phyloP scores from a whole-genome alignment of 2,113 vertebrate genomes.

The Gracilinanus agilis region DNA sequence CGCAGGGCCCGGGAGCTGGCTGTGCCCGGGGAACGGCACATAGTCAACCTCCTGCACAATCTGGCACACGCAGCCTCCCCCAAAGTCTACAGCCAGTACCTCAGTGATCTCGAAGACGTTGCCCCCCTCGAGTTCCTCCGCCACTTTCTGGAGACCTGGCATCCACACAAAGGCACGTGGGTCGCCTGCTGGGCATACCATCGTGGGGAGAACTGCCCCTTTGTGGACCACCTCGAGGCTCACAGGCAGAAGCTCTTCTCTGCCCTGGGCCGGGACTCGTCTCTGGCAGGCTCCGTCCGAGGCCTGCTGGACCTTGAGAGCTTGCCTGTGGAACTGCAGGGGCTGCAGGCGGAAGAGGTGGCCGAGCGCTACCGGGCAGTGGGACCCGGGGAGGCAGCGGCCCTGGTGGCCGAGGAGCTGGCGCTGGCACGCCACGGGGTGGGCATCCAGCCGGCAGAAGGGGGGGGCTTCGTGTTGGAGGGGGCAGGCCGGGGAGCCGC shows the following conservation, averaged over 20 bases:
- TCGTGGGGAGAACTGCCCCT: conserved; percentile 29
- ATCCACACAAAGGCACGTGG: conserved; percentile 57
- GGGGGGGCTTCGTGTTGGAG: conserved; percentile 53
- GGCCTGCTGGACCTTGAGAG: conserved; percentile 49
- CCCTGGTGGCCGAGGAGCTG: conserved; percentile 37
- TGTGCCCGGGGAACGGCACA: not conserved
- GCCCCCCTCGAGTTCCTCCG: conserved; percentile 37
- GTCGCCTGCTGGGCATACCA: conserved; percentile 57
- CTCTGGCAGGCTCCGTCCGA: not conserved
- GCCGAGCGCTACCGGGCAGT: not conserved
- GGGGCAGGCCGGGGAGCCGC: conserved; percentile 17
- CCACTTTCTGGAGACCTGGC: conserved; percentile 60
- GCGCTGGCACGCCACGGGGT: not conserved
- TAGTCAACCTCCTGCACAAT: conserved; percentile 50
- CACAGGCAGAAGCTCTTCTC: conserved; percentile 48
- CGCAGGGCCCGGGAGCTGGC: conserved; percentile 28
- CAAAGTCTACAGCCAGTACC: conserved; percentile 50
- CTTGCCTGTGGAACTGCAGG: conserved; percentile 16
- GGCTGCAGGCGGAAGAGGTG: conserved; percentile 3
- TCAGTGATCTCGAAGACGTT: conserved; percentile 42
- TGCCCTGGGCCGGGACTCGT: not conserved
- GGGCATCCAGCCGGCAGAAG: conserved; percentile 13
- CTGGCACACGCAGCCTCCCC: conserved; percentile 52
- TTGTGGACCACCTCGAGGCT: conserved; percentile 44
- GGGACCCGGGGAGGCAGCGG: not conserved